These are phyloP conservation scores for Etia nguti DNA, from an alignment of 2,113 vertebrate genomes.

Conservation along the genomic window DNA sequence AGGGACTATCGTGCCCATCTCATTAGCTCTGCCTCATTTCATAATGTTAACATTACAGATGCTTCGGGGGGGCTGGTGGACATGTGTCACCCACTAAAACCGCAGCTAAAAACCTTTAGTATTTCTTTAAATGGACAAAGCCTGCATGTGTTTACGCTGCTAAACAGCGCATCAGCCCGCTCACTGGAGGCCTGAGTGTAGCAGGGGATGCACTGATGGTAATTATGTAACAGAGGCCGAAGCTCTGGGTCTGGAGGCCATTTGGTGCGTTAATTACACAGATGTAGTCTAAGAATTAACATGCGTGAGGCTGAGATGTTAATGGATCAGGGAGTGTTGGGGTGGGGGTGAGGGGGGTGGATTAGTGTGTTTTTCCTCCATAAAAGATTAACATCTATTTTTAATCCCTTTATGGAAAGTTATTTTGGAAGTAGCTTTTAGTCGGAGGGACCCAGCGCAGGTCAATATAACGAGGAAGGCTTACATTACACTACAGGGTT, in stretches of 20 bases:
- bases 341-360: background rate
- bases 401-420: conserved; percentile 22
- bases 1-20: conserved; percentile 46
- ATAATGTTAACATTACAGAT: conserved; percentile 52
- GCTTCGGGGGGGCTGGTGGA: conserved; percentile 1
- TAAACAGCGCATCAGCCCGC: background rate
- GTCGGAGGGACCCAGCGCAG: background rate
- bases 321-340: background rate
- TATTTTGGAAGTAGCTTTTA: conserved; percentile 32
- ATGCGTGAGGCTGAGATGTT: conserved; percentile 1
- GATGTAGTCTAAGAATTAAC: conserved; percentile 38
- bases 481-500: conserved; percentile 27
- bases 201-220: background rate
- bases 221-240: conserved; percentile 31
- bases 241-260: background rate
- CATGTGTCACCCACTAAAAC: background rate
- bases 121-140: background rate
- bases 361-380: background rate
- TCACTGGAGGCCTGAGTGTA: background rate
- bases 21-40: conserved; percentile 64
- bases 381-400: conserved; percentile 30
- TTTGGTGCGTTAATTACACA: conserved; percentile 40
- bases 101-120: background rate
- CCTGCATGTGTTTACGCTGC: background rate
- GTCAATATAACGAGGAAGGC: conserved; percentile 27